These are phyloP conservation scores for Scarus forsteni DNA, from an alignment of 2,797 vertebrate genomes.

Conservation along the genomic window DNA sequence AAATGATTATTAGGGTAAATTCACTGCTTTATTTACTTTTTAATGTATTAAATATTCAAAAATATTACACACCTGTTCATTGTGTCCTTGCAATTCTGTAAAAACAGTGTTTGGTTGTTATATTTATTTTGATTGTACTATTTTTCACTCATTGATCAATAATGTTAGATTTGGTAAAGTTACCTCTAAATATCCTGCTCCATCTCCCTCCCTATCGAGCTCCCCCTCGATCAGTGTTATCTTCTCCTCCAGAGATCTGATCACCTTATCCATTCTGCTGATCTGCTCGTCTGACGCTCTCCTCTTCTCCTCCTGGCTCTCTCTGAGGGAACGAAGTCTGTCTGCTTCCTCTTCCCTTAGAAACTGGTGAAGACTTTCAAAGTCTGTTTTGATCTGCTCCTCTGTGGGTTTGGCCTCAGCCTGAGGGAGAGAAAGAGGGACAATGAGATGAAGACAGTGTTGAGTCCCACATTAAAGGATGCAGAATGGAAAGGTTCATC, in stretches of 20 bases:
- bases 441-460: not conserved
- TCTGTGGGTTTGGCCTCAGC: constrained; percentile 39
- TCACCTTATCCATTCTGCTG: constrained; percentile 27
- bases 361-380: constrained; percentile 79
- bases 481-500: not conserved
- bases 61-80: constrained; percentile 23
- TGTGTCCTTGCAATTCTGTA: constrained; percentile 32
- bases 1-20: not conserved
- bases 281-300: constrained; percentile 35
- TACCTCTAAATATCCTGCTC: constrained; percentile 52
- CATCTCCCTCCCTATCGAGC: constrained; percentile 38
- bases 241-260: constrained; percentile 47
- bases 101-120: constrained; percentile 19
- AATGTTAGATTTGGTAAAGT: not conserved
- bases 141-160: not conserved
- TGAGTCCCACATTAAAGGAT: no score
- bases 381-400: constrained; percentile 61
- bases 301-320: constrained; percentile 58
- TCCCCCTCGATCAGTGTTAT: constrained; percentile 43
- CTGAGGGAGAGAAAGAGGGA: constrained; percentile 15
- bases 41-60: not conserved
- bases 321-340: constrained; percentile 59
- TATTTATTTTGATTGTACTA: not conserved
- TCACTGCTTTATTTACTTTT: not conserved
- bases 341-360: constrained; percentile 73